Percentiles rank a stretch among this genome's conserved stretches.
phyloP scores from a whole-genome alignment of 2,797 vertebrate genomes.

The Choloepus didactylus region DNA sequence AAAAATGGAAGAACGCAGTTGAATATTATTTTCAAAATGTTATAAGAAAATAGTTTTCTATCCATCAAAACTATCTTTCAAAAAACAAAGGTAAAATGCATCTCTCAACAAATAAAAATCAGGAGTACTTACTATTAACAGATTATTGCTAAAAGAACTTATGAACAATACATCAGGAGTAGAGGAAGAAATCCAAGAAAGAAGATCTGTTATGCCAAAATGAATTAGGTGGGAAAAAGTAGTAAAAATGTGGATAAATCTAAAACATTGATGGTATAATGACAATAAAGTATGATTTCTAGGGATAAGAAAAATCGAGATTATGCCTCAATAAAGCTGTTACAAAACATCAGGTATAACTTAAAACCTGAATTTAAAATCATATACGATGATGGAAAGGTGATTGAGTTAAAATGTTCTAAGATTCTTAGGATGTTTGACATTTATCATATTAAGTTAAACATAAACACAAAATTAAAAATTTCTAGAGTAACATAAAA shows the following conservation, averaged over 20 bases:
- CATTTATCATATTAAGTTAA: not conserved
- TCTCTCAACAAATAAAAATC: not conserved
- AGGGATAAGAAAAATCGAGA: constrained; percentile 32
- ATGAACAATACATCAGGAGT: not conserved
- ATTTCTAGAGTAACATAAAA: constrained; percentile 19
- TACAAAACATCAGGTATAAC: constrained; percentile 10
- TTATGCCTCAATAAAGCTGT: constrained; percentile 40
- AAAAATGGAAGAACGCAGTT: constrained; percentile 1
- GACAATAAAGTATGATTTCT: not conserved
- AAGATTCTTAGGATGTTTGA: not conserved
- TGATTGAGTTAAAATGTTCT: not conserved
- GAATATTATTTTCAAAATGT: constrained; percentile 5
- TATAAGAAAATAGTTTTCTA: constrained; percentile 27
- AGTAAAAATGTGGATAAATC: not conserved
- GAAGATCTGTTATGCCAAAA: not conserved
- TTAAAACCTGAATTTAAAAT: constrained; percentile 25
- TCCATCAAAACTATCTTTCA: constrained; percentile 5
- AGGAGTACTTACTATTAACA: not conserved
- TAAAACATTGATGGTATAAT: not conserved
- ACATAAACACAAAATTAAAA: not conserved
- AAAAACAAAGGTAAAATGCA: constrained; percentile 41
- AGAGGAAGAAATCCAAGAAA: not conserved
- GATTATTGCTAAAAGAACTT: constrained; percentile 7
- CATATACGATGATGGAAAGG: not conserved
- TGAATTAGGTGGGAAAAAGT: not conserved